phyloP scores from a whole-genome alignment of 2,888 invertebrate genomes.

The Yponomeuta sedellus region DNA sequence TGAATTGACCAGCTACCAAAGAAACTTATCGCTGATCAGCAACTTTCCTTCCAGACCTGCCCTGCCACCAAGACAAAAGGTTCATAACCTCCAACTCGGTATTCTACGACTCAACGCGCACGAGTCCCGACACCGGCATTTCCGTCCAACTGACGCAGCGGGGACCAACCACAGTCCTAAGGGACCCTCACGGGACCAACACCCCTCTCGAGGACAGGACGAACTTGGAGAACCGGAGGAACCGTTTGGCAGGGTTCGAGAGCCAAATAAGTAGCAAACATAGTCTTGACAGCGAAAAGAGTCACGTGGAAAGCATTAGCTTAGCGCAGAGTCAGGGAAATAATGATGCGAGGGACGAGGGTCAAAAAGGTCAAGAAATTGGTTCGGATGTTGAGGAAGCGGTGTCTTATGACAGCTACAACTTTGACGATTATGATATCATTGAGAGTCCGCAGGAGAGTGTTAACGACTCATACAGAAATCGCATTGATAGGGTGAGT shows the following conservation, averaged over 20 bases:
- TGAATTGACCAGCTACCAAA: not conserved
- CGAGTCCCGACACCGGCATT: slow-evolving; percentile 24
- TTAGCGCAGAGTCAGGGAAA: slow-evolving; percentile 2
- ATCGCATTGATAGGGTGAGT: slow-evolving; percentile 29
- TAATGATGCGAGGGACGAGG: slow-evolving; percentile 19
- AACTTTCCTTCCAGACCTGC: slow-evolving; percentile 44
- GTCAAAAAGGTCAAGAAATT: not conserved
- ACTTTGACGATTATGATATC: slow-evolving; percentile 65
- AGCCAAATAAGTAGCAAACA: not conserved
- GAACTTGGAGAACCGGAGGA: not conserved
- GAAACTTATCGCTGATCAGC: not conserved
- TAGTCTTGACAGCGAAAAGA: not conserved
- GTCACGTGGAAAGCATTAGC: not conserved
- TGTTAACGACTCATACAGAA: slow-evolving; percentile 33
- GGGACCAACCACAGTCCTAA: not conserved
- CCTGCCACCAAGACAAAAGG: slow-evolving; percentile 60
- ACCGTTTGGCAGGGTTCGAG: not conserved
- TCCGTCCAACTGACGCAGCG: not conserved
- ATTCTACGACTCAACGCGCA: slow-evolving; percentile 42
- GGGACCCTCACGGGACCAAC: not conserved
- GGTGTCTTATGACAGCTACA: slow-evolving; percentile 47
- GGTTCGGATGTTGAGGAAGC: slow-evolving; percentile 58
- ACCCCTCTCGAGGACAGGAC: not conserved
- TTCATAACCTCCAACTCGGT: slow-evolving; percentile 48
- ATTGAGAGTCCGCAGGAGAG: slow-evolving; percentile 49